These are phyloP conservation scores for Lasioglossum marginatum DNA, from an alignment of 2,888 invertebrate genomes.

Conservation along the genomic window DNA sequence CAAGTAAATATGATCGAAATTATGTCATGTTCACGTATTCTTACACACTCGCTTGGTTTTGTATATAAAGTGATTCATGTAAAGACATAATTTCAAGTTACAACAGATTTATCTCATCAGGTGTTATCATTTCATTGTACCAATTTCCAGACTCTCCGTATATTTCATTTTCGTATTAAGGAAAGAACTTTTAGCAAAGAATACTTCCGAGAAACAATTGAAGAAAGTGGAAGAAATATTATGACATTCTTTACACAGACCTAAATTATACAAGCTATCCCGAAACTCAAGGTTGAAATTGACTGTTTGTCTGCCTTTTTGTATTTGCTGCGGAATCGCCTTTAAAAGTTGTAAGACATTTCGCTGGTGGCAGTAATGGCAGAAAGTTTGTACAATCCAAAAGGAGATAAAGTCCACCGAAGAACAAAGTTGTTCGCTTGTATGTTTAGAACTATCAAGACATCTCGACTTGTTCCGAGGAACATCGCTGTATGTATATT, in stretches of 20 bases:
- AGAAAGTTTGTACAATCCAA: not conserved
- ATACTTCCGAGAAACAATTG: not conserved
- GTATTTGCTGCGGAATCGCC: not conserved
- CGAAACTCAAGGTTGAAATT: not conserved
- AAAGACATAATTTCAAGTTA: not conserved
- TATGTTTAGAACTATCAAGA: not conserved
- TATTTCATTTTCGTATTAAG: not conserved
- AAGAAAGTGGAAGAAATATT: not conserved
- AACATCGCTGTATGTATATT: not conserved
- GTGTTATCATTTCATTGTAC: not conserved
- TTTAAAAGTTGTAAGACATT: not conserved
- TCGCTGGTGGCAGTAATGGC: not conserved
- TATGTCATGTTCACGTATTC: not conserved
- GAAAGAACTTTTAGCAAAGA: not conserved
- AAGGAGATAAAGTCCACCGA: not conserved
- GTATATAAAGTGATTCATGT: not conserved
- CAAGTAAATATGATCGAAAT: too few relatives aligned
- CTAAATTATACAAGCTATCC: not conserved
- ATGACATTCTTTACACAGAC: not conserved
- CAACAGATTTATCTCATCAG: not conserved
- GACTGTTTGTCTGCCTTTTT: not conserved
- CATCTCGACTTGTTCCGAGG: not conserved
- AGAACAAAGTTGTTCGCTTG: slow-evolving; percentile 1
- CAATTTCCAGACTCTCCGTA: not conserved
- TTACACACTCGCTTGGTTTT: not conserved